phyloP scores from a whole-genome alignment of 2,113 vertebrate genomes.

The Syrrhaptes paradoxus region DNA sequence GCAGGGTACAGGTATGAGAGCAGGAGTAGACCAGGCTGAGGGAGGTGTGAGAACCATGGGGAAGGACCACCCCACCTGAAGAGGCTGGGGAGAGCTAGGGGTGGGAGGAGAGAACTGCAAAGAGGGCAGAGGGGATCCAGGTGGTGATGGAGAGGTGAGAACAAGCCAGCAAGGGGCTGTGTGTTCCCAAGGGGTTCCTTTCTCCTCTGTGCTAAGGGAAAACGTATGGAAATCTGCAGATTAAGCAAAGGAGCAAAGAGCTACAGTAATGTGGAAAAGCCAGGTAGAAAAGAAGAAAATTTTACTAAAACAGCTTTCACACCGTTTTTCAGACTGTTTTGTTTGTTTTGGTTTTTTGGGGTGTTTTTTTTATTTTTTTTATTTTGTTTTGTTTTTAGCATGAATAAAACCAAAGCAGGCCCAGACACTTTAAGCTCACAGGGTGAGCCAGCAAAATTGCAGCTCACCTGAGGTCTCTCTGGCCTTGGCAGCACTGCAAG shows the following conservation, averaged over 20 bases:
- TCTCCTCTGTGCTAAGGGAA: background rate
- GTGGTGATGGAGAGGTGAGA: background rate
- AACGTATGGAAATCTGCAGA: background rate
- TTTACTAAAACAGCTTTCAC: background rate
- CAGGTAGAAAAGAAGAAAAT: background rate
- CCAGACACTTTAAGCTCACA: background rate
- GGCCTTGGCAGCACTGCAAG: background rate
- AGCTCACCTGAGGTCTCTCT: background rate
- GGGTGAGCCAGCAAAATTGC: background rate
- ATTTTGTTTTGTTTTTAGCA: background rate
- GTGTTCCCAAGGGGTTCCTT: background rate
- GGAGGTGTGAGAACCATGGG: accelerated
- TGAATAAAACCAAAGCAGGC: background rate
- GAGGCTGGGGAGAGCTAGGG: background rate
- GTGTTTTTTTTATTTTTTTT: too few relatives aligned
- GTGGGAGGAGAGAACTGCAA: background rate
- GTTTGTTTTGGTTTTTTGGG: background rate
- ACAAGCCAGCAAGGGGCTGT: background rate
- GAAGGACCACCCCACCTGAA: background rate
- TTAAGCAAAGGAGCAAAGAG: background rate
- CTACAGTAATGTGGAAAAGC: background rate
- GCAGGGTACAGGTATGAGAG: background rate
- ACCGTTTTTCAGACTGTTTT: background rate
- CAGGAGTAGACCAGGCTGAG: background rate
- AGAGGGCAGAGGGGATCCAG: background rate